Evolutionary conservation across 2,888 invertebrate genomes (phyloP).

Genomic region (Eupeodes latifasciatus): DNA sequence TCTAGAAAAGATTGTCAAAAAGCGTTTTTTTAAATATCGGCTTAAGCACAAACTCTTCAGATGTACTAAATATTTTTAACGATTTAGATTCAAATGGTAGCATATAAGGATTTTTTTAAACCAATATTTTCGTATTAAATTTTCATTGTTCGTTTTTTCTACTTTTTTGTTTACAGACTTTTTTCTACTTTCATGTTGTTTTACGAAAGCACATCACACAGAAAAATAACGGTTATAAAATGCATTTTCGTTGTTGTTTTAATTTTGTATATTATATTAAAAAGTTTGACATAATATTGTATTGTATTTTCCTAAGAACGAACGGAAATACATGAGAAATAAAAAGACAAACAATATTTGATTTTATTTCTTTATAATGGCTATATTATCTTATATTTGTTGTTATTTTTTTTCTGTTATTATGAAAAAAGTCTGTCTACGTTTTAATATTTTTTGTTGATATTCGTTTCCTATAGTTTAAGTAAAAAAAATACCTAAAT

Average conservation of each 20-base stretch:
- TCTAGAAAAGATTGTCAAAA: too few relatives aligned
- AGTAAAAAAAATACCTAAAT: neutral
- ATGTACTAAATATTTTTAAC: too few relatives aligned
- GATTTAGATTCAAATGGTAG: neutral
- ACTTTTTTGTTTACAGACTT: constrained; percentile 78
- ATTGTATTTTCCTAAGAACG: neutral
- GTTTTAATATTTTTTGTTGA: neutral
- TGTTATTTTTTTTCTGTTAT: neutral
- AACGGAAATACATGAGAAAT: neutral
- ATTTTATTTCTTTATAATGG: constrained; percentile 44
- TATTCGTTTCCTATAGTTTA: neutral
- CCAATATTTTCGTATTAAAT: constrained; percentile 17
- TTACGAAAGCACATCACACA: constrained; percentile 35
- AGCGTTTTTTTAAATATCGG: too few relatives aligned
- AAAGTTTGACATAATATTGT: neutral
- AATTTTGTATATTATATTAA: neutral
- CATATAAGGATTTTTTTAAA: neutral
- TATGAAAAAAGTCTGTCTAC: constrained; percentile 11
- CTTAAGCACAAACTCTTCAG: too few relatives aligned
- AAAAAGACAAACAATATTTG: neutral
- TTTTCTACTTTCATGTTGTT: constrained; percentile 77
- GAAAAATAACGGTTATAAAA: constrained; percentile 1
- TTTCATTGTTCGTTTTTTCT: constrained; percentile 25
- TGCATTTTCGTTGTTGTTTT: constrained; percentile 13
- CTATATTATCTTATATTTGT: neutral